Evolutionary conservation across 2,888 invertebrate genomes (phyloP).

Genomic region (Altica lythri): DNA sequence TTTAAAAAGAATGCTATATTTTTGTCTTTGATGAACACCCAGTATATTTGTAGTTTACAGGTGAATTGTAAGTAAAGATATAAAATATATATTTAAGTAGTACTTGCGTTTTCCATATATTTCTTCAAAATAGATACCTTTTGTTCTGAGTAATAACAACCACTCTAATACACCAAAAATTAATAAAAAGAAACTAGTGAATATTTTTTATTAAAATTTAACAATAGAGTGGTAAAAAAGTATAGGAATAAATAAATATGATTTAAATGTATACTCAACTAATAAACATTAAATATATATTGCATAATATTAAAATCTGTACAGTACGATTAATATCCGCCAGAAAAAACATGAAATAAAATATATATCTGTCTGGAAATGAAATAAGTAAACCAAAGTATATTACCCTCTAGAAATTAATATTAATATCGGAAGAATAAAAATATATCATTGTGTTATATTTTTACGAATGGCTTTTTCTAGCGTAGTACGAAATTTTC

Average conservation of each 20-base stretch:
- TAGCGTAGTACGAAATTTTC: too few species aligned
- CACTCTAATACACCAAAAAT: too few species aligned
- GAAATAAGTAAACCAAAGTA: neutral
- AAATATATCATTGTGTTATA: too few species aligned
- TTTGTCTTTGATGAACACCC: conserved; percentile 9
- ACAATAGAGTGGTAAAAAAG: conserved; percentile 29
- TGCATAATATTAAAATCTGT: conserved; percentile 2
- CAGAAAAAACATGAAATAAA: conserved; percentile 5
- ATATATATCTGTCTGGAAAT: neutral
- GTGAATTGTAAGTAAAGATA: neutral
- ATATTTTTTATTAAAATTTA: conserved; percentile 26
- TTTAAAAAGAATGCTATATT: conserved; percentile 1
- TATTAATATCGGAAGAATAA: too few species aligned
- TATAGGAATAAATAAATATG: conserved; percentile 25
- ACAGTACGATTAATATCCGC: neutral
- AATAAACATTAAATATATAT: neutral
- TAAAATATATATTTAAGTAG: conserved; percentile 4
- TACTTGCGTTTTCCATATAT: too few species aligned
- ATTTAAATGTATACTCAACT: conserved; percentile 4
- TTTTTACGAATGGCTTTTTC: too few species aligned
- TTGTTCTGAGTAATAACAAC: too few species aligned
- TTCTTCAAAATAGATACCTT: too few species aligned
- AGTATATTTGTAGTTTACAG: conserved; percentile 1
- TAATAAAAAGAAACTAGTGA: too few species aligned
- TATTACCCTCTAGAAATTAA: too few species aligned